These are phyloP conservation scores for Chaetorhynchus papuensis DNA, from an alignment of 2,113 vertebrate species.

Conservation along the genomic window DNA sequence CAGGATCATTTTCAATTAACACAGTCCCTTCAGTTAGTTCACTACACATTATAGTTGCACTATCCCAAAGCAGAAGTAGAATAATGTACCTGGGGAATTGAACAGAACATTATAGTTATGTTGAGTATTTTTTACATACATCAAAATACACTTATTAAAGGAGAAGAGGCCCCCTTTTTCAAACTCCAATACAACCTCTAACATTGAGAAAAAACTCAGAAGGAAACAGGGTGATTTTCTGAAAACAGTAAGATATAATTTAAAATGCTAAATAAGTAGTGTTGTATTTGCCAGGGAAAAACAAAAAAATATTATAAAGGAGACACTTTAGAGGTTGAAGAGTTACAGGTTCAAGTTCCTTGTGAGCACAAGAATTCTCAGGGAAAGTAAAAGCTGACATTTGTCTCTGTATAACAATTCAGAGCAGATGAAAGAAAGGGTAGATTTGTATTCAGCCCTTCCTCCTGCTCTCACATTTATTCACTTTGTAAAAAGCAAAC, in stretches of 20 bases:
- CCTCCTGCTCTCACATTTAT: background rate
- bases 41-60: background rate
- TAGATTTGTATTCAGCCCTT: background rate
- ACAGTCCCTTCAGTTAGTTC: background rate
- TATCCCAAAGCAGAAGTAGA: background rate
- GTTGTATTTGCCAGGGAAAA: background rate
- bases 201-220: background rate
- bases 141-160: background rate
- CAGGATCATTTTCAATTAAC: background rate
- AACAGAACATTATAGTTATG: background rate
- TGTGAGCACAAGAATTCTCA: background rate
- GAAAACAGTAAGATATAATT: background rate
- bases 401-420: background rate
- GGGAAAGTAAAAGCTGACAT: background rate
- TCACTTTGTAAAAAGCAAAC: background rate
- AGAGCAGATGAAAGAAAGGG: background rate
- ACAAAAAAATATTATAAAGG: background rate
- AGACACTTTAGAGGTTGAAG: background rate
- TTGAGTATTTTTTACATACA: background rate
- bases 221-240: background rate
- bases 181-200: background rate
- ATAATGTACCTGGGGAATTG: background rate
- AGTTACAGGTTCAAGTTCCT: background rate
- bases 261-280: background rate
- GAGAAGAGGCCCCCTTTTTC: background rate